Percentiles rank a stretch among this genome's conserved stretches.
Conservation (phyloP, 1,140 invertebrate species). For the Nasonia vitripennis region DNA sequence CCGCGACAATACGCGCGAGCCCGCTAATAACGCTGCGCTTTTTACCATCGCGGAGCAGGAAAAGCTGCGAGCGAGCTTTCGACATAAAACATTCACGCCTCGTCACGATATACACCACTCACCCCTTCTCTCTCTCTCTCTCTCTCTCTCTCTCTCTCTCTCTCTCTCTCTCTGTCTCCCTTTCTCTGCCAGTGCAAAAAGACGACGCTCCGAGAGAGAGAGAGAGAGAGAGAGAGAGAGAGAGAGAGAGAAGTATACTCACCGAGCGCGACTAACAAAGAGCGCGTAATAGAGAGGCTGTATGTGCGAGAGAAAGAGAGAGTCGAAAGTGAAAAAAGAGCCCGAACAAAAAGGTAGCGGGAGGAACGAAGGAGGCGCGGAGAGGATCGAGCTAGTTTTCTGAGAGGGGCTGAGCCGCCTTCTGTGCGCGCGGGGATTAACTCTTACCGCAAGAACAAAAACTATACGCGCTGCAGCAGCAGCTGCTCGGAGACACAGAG, state of each 20-base stretch:
- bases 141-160: background rate
- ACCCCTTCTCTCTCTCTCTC: background rate
- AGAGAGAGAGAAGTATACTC: conserved; percentile 1
- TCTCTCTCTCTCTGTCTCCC: too few relatives aligned
- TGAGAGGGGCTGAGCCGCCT: background rate
- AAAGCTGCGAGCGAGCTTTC: background rate
- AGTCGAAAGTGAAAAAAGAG: conserved; percentile 7
- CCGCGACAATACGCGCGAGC: too few relatives aligned
- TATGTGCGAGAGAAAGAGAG: background rate
- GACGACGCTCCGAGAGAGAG: background rate
- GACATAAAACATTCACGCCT: conserved; percentile 28
- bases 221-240: conserved; percentile 3
- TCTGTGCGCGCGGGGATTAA: conserved; percentile 42
- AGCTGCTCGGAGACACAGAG: background rate
- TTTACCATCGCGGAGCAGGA: background rate
- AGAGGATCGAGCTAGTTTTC: conserved; percentile 30
- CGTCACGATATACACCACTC: background rate
- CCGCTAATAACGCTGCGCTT: background rate
- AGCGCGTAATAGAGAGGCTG: conserved; percentile 30
- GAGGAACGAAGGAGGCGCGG: background rate
- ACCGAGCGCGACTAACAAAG: conserved; percentile 18
- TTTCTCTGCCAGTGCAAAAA: background rate
- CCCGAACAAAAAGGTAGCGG: background rate
- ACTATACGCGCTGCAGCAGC: background rate
- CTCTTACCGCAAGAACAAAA: conserved; percentile 49